phyloP scores from a whole-genome alignment of 2,113 vertebrate genomes.

The Tragelaphus imberbis region DNA sequence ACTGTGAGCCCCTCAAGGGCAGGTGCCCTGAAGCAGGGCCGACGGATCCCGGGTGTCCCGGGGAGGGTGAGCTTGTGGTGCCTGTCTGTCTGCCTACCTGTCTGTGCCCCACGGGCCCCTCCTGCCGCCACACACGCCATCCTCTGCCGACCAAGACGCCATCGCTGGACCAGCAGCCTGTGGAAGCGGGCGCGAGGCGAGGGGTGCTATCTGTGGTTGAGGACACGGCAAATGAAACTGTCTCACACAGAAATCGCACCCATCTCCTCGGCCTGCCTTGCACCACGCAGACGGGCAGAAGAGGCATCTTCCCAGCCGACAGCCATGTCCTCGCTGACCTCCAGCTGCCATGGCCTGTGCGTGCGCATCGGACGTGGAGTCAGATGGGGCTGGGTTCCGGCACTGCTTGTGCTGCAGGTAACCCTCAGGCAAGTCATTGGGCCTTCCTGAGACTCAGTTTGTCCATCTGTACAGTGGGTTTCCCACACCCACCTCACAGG shows the following conservation, averaged over 20 bases:
- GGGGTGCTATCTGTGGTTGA: constrained; percentile 73
- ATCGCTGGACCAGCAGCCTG: not conserved
- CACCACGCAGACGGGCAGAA: not conserved
- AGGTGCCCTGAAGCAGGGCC: not conserved
- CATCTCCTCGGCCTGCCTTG: constrained; percentile 67
- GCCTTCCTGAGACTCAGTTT: not conserved
- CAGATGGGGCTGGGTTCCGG: not conserved
- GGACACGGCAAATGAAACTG: constrained; percentile 67
- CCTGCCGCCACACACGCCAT: not conserved
- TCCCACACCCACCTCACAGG: not conserved
- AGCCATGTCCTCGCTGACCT: not conserved
- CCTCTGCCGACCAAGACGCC: not conserved
- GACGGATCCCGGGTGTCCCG: rapidly evolving
- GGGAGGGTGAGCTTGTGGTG: rapidly evolving
- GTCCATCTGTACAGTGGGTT: not conserved
- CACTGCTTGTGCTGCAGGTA: rapidly evolving
- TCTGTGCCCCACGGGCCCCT: rapidly evolving
- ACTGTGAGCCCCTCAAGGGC: not conserved
- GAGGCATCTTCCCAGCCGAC: not conserved
- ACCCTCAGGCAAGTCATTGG: not conserved
- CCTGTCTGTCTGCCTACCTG: rapidly evolving
- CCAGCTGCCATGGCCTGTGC: not conserved
- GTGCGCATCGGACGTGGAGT: rapidly evolving
- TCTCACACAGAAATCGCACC: constrained; percentile 77
- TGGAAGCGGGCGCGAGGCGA: constrained; percentile 56